Evolutionary conservation across 2,113 vertebrate genomes (phyloP), one percentile per base, ranked within the genome.

Genomic region (Cyanoliseus patagonus): DNA sequence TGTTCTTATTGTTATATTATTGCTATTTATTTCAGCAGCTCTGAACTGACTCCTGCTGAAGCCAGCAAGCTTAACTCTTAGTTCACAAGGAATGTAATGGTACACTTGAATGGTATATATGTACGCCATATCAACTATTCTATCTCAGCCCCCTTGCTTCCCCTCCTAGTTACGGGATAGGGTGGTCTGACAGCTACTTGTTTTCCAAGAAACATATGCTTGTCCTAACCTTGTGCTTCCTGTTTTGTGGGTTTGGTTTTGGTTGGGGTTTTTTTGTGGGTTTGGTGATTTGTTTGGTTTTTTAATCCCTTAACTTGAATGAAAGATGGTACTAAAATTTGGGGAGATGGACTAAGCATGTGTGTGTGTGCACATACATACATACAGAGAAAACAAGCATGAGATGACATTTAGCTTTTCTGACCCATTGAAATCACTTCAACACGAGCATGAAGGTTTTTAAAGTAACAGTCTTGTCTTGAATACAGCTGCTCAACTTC

Each of bases 291-390:
- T n/a, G 12, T 6, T 64, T 13, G 13, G 1, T 39, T 93, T 78
- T 73, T 91, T 28, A 42, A 55, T 61, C 41, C 25, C 7, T 85
- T 74, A 80, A 25, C 22, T 35, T 70, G 46, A 86, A 78, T 17
- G 24, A 73, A 70, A 53, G 53, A 30, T 42, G 8, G 73, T 33
- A 28, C n/a, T 67, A 33, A 44, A 88, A 31, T 67, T 37, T 27
- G 30, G 22, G 7, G 22, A 55, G 64, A 70, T 22, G 13, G 19
- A 41, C n/a, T 69, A 8, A 35, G 55, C 11, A 27, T 28, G 22
- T 51, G 6, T 47, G 3, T 15, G 1, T 3, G 17, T 1, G 1
- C 14, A 15, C 23, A 4, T 24, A 64, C 6, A 9, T 37, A 37
- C 37, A 37, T 37, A 39, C 13, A 42, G 35, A 57, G 37, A 86